A percentile compares a stretch with the other conserved stretches of the same genome.
These are phyloP conservation scores for Gambusia yucatana DNA, from an alignment of 2,797 vertebrate species.

Conservation along the genomic window DNA sequence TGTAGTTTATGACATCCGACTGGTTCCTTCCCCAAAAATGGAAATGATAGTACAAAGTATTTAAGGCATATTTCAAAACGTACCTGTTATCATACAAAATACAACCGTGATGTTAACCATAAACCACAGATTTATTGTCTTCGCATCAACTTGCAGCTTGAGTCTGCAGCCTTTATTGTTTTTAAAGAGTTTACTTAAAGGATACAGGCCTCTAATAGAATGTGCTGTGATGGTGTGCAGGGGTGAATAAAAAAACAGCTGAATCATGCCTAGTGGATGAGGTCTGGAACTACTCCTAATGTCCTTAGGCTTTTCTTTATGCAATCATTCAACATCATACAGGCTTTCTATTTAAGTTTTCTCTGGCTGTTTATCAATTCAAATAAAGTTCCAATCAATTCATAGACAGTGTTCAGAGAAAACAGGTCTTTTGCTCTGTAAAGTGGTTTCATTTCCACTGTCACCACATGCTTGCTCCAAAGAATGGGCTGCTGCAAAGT, in stretches of 20 bases:
- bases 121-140: constrained; percentile 1
- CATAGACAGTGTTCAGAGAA: background rate
- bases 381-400: background rate
- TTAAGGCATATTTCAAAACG: constrained; percentile 3
- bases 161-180: background rate
- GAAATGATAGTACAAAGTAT: background rate
- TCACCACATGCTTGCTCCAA: background rate
- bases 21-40: background rate
- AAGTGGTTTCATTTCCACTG: constrained; percentile 1
- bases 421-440: background rate
- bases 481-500: background rate
- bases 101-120: constrained; percentile 1
- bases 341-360: background rate
- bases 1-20: background rate
- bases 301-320: background rate
- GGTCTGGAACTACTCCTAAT: background rate
- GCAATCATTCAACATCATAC: background rate
- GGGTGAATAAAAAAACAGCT: background rate
- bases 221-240: background rate
- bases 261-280: background rate
- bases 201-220: background rate
- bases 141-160: background rate
- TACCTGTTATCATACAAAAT: background rate
- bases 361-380: background rate
- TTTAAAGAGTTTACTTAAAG: background rate